Base-by-base conservation (phyloP, 2,888 invertebrate genomes). In the Allacma fusca region DNA sequence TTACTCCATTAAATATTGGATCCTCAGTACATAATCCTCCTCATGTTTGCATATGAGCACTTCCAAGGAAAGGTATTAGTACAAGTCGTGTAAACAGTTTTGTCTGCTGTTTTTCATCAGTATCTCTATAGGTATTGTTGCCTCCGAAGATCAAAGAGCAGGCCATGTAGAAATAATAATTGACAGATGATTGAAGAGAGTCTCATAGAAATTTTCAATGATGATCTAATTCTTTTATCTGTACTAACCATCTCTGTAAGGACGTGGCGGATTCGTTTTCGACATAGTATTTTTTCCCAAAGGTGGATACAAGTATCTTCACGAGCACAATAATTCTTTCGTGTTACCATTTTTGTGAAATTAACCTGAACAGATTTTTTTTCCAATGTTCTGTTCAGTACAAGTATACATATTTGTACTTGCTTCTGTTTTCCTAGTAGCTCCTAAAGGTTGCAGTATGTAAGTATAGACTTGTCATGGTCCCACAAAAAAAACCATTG, bases 181-280 rank as follows among this genome's bases (percentile, higher is more conserved):
- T 69, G 69, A 69, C 40, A 43, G 69, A 24, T 23, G 23, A 69
- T 43, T 43, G 69, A 67, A 67, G 34, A 67, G 69, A 21, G 12
- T 21, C 23, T 29, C 19, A 69, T 23, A 23, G 43, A 43, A n/a
- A 69, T 69, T 43, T 69, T 69, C 40, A 43, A 69, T n/a, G 69
- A 69, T 69, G 43, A 69, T 67, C 69, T 69, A 69, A 69, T 69
- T 43, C 69, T 24, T 69, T 69, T 69, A 69, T 69, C 69, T 43
- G 21, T 29, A 26, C 23, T 43, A 13, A 69, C 26, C 29, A 69
- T 69, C 69, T 4, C 19, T 50, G 50, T 50, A 50, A 13, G n/a
- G 19, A 50, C 50, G 2, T 50, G 16, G 1, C 4, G 50, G 50
- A 50, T 19, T 40, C 13, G 40, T 40, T 19, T 50, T 19, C n/a